Evolutionary conservation across 2,797 vertebrate species (phyloP), one percentile per base, ranked within the genome.

Genomic region (Paguma larvata): DNA sequence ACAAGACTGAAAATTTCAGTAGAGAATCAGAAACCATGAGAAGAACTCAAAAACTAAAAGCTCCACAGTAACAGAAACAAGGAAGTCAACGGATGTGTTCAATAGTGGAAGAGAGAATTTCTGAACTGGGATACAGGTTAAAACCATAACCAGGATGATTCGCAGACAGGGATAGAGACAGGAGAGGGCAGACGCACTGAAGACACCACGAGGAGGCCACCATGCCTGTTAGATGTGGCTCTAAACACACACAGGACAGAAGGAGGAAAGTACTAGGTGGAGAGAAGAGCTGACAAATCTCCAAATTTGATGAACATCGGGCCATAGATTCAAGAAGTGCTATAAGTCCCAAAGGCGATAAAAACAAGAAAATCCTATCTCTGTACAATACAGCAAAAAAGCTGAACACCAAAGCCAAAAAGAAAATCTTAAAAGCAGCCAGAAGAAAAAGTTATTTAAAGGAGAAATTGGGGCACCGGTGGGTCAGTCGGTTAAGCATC

Each of bases 381-480:
- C 67, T 1, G 9, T 53, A 65, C 2, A 72, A 65, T 13, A 92
- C 70, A 87, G n/a, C 34, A 62, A 90, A 92, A 82, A 13, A 91
- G 59, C n/a, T 92, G 44, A 89, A 85, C 89, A 63, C 46, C 18
- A 90, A 90, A 86, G 77, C 34, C 77, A 92, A 93, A 87, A 30
- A 86, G 27, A 92, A 46, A 16, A 68, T 59, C 14, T 89, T 72
- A 53, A 97, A 92, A 62, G 51, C 15, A 77, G 48, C 7, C 15
- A 14, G 63, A 15, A 91, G 92, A 15, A 48, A 77, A 89, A 18
- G 23, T 25, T 91, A 79, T 87, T 91, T 62, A 84, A 97, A 73
- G 44, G 34, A 87, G 59, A 72, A 93, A 94, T 73, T 23, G 56
- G 21, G 56, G 56, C 3, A 21, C 2, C 56, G 56, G 8, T 59